A percentile compares a stretch with the other conserved stretches of the same genome.
Conservation (phyloP, 1,140 invertebrate genomes). For the Neodiprion fabricii region DNA sequence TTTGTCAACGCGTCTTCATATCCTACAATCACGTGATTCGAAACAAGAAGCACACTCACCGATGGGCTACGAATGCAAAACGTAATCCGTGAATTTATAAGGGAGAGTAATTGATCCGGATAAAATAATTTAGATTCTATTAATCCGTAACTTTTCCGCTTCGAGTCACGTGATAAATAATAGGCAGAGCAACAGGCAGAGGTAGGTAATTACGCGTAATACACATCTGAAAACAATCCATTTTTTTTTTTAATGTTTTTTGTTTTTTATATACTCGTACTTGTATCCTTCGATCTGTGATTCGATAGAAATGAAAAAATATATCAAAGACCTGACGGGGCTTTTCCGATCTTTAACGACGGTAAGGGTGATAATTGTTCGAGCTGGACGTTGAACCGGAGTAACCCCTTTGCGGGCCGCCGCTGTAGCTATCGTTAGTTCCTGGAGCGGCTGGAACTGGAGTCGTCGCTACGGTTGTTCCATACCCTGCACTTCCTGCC, state of each 20-base stretch:
- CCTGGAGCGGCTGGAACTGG: constrained; percentile 42
- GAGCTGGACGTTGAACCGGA: constrained; percentile 37
- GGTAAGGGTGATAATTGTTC: constrained; percentile 58
- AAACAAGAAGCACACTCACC: too few species aligned
- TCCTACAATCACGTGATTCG: too few species aligned
- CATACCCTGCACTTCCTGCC: constrained; percentile 48
- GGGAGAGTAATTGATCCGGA: too few species aligned
- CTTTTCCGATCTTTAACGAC: constrained; percentile 42
- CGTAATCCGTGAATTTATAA: too few species aligned
- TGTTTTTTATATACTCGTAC: background rate
- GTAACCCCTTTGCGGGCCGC: constrained; percentile 47
- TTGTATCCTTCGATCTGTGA: background rate
- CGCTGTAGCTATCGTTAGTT: constrained; percentile 40
- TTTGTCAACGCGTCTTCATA: too few species aligned
- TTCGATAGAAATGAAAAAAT: background rate
- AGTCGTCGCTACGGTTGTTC: constrained; percentile 32
- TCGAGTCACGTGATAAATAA: background rate
- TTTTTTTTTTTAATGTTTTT: background rate
- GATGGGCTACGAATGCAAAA: too few species aligned
- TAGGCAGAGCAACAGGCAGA: background rate
- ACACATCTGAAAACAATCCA: background rate
- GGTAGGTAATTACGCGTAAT: background rate
- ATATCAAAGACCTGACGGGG: background rate
- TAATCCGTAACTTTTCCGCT: background rate
- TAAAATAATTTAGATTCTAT: background rate